These are phyloP conservation scores for Corydoras sp. DNA, from an alignment of 2,113 vertebrate genomes.

Conservation along the genomic window DNA sequence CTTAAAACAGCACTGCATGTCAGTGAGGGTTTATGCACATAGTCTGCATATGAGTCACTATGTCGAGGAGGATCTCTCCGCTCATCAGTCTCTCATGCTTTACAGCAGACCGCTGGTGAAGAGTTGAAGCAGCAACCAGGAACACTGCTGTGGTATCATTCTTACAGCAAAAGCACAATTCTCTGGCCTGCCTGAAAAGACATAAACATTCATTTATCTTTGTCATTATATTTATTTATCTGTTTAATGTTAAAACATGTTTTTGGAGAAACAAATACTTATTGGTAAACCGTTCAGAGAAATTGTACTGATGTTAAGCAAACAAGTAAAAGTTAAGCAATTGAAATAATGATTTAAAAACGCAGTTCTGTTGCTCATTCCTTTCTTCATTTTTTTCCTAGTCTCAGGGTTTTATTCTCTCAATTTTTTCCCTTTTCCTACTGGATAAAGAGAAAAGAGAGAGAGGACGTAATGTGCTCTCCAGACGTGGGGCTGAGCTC, in stretches of 20 bases:
- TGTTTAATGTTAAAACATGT: too few species aligned
- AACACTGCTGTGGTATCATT: background rate
- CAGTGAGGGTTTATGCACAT: constrained; percentile 34
- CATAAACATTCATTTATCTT: background rate
- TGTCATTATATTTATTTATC: too few species aligned
- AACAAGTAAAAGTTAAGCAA: too few species aligned
- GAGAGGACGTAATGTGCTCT: constrained; percentile 46
- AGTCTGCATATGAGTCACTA: constrained; percentile 38
- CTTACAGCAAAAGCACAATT: background rate
- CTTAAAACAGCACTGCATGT: background rate
- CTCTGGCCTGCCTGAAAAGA: background rate
- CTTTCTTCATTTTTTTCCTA: background rate
- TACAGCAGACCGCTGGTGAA: constrained; percentile 22
- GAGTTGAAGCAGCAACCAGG: constrained; percentile 18
- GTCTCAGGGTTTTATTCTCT: background rate
- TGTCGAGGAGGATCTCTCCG: constrained; percentile 13
- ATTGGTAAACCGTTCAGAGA: too few species aligned
- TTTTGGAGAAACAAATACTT: too few species aligned
- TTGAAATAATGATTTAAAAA: background rate
- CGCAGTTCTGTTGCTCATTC: background rate
- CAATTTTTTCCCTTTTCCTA: constrained; percentile 11
- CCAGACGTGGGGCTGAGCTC: constrained; percentile 44
- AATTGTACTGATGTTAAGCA: too few species aligned
- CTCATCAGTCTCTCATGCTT: constrained; percentile 7
- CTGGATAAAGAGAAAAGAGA: background rate